phyloP scores from a whole-genome alignment of 2,113 vertebrate genomes.

The Seriola dumerili region DNA sequence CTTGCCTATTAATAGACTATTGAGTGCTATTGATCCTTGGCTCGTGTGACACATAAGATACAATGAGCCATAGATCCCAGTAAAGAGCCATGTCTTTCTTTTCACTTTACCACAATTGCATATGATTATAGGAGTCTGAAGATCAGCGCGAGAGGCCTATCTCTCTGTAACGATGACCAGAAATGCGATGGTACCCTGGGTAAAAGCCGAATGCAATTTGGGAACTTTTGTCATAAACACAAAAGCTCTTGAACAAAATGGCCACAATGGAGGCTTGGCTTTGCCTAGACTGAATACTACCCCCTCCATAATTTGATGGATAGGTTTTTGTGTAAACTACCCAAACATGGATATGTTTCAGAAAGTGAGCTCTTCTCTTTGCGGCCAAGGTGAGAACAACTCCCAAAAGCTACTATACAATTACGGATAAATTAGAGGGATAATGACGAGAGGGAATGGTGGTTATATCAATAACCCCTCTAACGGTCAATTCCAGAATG shows the following conservation, averaged over 20 bases:
- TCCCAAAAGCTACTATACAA: slow-evolving; percentile 77
- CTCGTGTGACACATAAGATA: slow-evolving; percentile 85
- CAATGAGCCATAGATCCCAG: slow-evolving; percentile 87
- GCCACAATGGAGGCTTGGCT: slow-evolving; percentile 61
- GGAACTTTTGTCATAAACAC: slow-evolving; percentile 80
- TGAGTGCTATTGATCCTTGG: slow-evolving; percentile 86
- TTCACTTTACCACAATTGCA: slow-evolving; percentile 86
- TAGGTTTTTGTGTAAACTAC: slow-evolving; percentile 58
- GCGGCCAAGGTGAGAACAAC: slow-evolving; percentile 78
- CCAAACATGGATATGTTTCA: slow-evolving; percentile 70
- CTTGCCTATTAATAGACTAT: slow-evolving; percentile 89
- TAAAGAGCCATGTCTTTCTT: slow-evolving; percentile 81
- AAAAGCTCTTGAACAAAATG: slow-evolving; percentile 75
- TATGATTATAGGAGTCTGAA: slow-evolving; percentile 84
- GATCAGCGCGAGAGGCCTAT: slow-evolving; percentile 71
- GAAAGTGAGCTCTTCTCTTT: slow-evolving; percentile 69
- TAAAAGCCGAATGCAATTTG: slow-evolving; percentile 78
- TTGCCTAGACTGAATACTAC: slow-evolving; percentile 52
- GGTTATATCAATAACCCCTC: slow-evolving; percentile 84
- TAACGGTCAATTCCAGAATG: slow-evolving; percentile 85
- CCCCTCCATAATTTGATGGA: slow-evolving; percentile 62
- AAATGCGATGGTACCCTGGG: slow-evolving; percentile 56
- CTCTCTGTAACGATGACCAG: slow-evolving; percentile 66
- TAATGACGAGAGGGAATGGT: slow-evolving; percentile 81
- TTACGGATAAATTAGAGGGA: slow-evolving; percentile 84